These are phyloP conservation scores for Clarias gariepinus DNA, from an alignment of 2,113 vertebrate species.

Conservation along the genomic window DNA sequence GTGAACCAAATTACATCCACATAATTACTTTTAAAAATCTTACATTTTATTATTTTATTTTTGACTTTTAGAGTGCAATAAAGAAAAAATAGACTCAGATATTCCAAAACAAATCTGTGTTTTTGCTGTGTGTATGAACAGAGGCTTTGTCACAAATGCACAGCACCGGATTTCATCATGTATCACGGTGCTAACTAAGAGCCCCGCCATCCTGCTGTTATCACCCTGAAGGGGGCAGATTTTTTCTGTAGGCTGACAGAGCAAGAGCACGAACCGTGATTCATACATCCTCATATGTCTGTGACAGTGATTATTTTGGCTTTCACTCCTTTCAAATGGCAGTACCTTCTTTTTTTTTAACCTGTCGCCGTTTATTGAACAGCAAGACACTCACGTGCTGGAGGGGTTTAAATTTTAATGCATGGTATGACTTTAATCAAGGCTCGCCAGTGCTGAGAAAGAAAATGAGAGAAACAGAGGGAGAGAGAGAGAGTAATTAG, in stretches of 20 bases:
- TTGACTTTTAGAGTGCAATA: neutral
- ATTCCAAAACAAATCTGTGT: neutral
- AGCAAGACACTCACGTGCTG: neutral
- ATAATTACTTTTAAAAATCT: neutral
- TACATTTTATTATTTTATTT: neutral
- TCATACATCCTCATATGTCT: slow-evolving; percentile 54
- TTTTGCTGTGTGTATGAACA: neutral
- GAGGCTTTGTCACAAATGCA: neutral
- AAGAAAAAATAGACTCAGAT: neutral
- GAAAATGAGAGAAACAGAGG: neutral
- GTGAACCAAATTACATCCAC: neutral
- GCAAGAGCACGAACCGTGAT: slow-evolving; percentile 53
- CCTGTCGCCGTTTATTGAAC: slow-evolving; percentile 31
- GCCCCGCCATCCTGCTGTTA: neutral
- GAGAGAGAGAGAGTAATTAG: slow-evolving; percentile 68
- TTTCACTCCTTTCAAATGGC: slow-evolving; percentile 39
- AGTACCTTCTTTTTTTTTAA: slow-evolving; percentile 42
- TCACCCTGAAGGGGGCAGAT: neutral
- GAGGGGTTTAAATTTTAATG: slow-evolving; percentile 67
- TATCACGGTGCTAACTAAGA: neutral
- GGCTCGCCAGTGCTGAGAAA: slow-evolving; percentile 59
- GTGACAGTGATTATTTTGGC: slow-evolving; percentile 60
- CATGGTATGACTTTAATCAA: slow-evolving; percentile 70
- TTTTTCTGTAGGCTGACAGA: neutral
- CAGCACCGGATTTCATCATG: neutral